Evolutionary conservation across 2,797 vertebrate genomes (phyloP).

Genomic region (Borostomias antarcticus): DNA sequence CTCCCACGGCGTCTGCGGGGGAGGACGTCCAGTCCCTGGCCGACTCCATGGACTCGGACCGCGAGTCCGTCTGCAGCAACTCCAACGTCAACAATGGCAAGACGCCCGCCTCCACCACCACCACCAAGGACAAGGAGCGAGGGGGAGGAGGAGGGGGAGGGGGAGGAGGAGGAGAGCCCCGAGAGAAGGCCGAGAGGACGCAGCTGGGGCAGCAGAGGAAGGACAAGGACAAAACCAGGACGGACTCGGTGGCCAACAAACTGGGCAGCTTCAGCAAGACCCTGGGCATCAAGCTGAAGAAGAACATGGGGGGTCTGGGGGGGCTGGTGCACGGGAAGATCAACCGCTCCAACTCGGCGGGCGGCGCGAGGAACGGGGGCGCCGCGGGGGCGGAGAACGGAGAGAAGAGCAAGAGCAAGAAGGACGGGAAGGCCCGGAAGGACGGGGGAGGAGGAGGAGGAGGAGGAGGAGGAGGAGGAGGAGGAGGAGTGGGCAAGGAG

Average conservation of each 20-base stretch:
- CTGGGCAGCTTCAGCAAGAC: conserved; percentile 98
- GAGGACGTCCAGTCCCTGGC: conserved; percentile 85
- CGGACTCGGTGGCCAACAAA: conserved; percentile 97
- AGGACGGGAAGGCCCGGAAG: conserved; percentile 81
- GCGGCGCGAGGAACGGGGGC: conserved; percentile 58
- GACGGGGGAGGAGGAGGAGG: no score
- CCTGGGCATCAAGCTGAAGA: conserved; percentile 96
- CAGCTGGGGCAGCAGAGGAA: conserved; percentile 67
- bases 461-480: conserved; percentile 79
- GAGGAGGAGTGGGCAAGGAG: conserved; percentile 80
- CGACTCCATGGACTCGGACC: conserved; percentile 84
- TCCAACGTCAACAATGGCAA: conserved; percentile 82
- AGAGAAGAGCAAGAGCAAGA: conserved; percentile 78
- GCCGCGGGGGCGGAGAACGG: conserved; percentile 57
- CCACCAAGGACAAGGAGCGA: conserved; percentile 80
- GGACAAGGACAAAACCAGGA: conserved; percentile 68
- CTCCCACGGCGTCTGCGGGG: conserved; percentile 82
- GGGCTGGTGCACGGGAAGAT: conserved; percentile 97
- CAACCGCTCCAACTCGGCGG: conserved; percentile 85
- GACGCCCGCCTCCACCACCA: conserved; percentile 49
- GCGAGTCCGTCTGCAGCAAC: conserved; percentile 84
- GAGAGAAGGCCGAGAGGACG: conserved; percentile 81
- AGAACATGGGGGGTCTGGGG: conserved; percentile 98
- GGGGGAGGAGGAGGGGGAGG: no score
- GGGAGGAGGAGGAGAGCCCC: conserved; percentile 71